phyloP scores from a whole-genome alignment of 1,140 invertebrate species.

The Chrysomallon squamiferum region DNA sequence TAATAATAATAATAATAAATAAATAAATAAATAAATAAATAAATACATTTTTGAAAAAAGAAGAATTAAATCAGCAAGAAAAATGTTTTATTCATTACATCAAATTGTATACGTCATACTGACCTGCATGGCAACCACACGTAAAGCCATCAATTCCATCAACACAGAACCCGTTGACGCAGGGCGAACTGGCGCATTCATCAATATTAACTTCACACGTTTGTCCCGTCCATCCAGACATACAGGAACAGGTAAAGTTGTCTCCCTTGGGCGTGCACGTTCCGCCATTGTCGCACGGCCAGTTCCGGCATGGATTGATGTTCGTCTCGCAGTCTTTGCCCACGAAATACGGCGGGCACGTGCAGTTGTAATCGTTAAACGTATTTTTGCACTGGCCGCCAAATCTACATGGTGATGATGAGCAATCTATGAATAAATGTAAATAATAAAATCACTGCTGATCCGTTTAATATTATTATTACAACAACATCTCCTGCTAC shows the following conservation, averaged over 20 bases:
- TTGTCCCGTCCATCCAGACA: conserved; percentile 7
- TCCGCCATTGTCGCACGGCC: not conserved
- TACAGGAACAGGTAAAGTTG: conserved; percentile 21
- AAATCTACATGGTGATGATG: not conserved
- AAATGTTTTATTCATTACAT: too few relatives aligned
- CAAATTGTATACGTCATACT: not conserved
- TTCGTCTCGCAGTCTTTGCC: conserved; percentile 1
- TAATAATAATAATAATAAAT: too few relatives aligned
- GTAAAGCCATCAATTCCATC: not conserved
- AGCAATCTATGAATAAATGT: not conserved
- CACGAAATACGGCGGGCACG: not conserved
- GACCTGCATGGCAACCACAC: not conserved
- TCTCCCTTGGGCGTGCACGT: conserved; percentile 12
- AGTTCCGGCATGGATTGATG: not conserved
- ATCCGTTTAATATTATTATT: not conserved
- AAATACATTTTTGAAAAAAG: too few relatives aligned
- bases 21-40: too few relatives aligned
- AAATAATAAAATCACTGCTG: not conserved
- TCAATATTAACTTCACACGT: conserved; percentile 11
- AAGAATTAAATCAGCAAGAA: too few relatives aligned
- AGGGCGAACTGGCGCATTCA: not conserved
- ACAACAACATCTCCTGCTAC: not conserved
- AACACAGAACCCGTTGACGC: not conserved
- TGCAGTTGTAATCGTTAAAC: conserved; percentile 1
- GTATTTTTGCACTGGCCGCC: not conserved